These are phyloP conservation scores for Drosophila birchii DNA, from an alignment of 2,888 invertebrate species.

Conservation along the genomic window DNA sequence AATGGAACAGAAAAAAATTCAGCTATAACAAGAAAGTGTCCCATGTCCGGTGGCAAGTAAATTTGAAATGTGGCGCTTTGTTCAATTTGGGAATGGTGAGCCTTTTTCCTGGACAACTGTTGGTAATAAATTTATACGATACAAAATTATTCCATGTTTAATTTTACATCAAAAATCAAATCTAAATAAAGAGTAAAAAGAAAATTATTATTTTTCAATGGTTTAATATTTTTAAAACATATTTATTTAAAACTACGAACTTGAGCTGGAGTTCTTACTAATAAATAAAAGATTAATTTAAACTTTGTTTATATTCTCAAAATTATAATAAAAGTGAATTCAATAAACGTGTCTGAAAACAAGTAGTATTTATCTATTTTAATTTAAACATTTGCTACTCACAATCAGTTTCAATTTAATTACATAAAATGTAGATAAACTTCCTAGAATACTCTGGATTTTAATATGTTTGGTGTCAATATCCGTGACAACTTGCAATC, in stretches of 20 bases:
- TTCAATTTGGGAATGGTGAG: constrained; percentile 21
- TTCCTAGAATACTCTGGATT: background rate
- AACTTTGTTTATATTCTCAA: background rate
- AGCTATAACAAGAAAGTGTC: constrained; percentile 25
- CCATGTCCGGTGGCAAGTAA: constrained; percentile 42
- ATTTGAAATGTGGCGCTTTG: constrained; percentile 32
- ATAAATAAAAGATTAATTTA: background rate
- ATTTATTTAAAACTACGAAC: background rate
- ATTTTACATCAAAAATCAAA: background rate
- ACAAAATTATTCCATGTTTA: background rate
- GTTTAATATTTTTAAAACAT: background rate
- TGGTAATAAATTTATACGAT: background rate
- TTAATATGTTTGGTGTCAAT: background rate
- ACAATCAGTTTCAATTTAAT: background rate
- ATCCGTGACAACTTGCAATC: background rate
- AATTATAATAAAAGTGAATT: background rate
- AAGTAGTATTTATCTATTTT: background rate
- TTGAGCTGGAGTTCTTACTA: background rate
- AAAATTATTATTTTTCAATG: background rate
- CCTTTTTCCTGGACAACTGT: background rate
- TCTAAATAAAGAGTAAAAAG: background rate
- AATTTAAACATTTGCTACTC: background rate
- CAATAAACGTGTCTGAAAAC: background rate
- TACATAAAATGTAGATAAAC: background rate
- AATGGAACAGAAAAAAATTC: constrained; percentile 40